Evolutionary conservation across 2,888 invertebrate genomes (phyloP).

Genomic region (Rhaphigaster nebulosa): DNA sequence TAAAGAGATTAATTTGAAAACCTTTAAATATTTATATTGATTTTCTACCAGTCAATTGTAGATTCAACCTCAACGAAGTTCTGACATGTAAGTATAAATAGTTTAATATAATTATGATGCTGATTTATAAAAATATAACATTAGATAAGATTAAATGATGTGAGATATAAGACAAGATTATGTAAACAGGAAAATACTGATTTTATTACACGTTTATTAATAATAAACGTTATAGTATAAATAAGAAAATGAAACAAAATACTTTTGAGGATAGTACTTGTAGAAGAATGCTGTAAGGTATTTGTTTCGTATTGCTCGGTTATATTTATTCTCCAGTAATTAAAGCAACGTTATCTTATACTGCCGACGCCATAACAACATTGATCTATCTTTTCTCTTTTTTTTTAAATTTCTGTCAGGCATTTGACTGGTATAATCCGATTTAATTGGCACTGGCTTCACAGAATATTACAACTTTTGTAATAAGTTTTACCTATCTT

Average conservation of each 20-base stretch:
- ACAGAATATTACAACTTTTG: not conserved
- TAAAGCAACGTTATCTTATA: not conserved
- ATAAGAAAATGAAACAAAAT: not conserved
- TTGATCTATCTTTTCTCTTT: not conserved
- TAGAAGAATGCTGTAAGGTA: not conserved
- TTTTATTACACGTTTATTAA: too few species aligned
- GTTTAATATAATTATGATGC: too few species aligned
- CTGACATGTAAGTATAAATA: too few species aligned
- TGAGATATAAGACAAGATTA: too few species aligned
- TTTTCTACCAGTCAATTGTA: too few species aligned
- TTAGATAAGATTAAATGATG: too few species aligned
- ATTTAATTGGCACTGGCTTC: not conserved
- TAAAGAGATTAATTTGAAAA: too few species aligned
- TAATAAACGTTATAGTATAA: not conserved
- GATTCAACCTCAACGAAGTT: too few species aligned
- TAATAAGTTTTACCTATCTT: not conserved
- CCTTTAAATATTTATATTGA: too few species aligned
- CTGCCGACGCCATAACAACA: not conserved
- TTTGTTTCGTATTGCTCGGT: not conserved
- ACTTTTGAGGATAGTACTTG: not conserved
- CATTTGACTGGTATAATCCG: not conserved
- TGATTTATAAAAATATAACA: too few species aligned
- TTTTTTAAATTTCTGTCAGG: not conserved
- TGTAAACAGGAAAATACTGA: too few species aligned
- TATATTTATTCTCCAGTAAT: not conserved